phyloP scores from a whole-genome alignment of 2,797 vertebrate genomes.

The Remorina albescens region DNA sequence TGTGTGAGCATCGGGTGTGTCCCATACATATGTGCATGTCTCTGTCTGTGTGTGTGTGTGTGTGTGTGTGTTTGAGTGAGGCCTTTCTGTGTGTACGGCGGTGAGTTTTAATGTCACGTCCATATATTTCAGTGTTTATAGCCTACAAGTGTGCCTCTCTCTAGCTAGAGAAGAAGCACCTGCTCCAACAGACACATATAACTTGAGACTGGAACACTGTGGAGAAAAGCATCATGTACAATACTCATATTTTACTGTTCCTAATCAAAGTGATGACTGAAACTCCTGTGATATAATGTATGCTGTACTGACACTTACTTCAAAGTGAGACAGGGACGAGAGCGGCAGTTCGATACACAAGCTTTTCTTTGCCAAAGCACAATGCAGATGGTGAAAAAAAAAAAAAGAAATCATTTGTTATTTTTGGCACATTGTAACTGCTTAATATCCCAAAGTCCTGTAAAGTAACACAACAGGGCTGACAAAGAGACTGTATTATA shows the following conservation, averaged over 20 bases:
- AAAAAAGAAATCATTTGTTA: neutral
- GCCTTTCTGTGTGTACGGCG: conserved; percentile 31
- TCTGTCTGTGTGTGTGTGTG: conserved; percentile 25
- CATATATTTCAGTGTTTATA: conserved; percentile 64
- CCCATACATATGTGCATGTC: conserved; percentile 1
- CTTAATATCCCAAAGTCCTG: conserved; percentile 10
- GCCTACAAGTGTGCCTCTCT: conserved; percentile 45
- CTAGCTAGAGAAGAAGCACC: conserved; percentile 49
- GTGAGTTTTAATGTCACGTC: conserved; percentile 61
- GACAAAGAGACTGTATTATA: conserved; percentile 6
- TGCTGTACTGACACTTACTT: conserved; percentile 8
- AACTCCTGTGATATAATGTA: conserved; percentile 48
- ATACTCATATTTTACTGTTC: conserved; percentile 24
- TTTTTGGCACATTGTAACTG: conserved; percentile 39
- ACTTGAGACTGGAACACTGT: conserved; percentile 52
- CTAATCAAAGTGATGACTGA: conserved; percentile 34
- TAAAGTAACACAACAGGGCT: conserved; percentile 15
- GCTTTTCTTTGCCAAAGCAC: conserved; percentile 26
- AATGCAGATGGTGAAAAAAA: neutral
- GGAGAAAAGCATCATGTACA: conserved; percentile 18
- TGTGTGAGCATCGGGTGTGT: conserved; percentile 30
- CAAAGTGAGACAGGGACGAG: conserved; percentile 8
- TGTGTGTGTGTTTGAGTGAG: conserved; percentile 36
- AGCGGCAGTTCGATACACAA: neutral
- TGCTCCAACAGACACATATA: conserved; percentile 51